Percentiles rank a stretch among this genome's conserved stretches.
phyloP scores from a whole-genome alignment of 2,113 vertebrate species.

The Nannospalax galili region DNA sequence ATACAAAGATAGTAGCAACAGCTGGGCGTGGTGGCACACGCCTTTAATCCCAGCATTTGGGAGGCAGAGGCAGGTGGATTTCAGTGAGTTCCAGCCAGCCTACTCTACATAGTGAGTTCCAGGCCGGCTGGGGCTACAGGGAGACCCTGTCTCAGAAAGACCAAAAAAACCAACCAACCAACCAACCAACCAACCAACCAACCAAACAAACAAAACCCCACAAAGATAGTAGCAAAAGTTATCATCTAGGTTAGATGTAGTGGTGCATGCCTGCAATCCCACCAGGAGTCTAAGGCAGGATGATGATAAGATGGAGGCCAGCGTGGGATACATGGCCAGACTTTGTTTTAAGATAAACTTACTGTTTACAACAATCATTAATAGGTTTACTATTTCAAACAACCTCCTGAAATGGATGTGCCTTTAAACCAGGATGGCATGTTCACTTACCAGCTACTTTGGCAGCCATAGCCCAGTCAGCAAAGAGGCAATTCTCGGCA shows the following conservation, averaged over 20 bases:
- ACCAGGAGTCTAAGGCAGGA: background rate
- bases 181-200: no score
- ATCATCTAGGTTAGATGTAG: background rate
- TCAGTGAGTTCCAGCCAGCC: no score
- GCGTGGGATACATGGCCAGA: background rate
- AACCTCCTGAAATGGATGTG: conserved; percentile 48
- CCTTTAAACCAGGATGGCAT: conserved; percentile 18
- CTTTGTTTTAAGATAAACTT: background rate
- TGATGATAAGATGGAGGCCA: background rate
- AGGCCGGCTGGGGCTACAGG: no score
- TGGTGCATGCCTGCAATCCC: background rate
- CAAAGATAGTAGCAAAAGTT: background rate
- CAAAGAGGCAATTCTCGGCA: conserved; percentile 39
- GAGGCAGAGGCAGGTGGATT: background rate
- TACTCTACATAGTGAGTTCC: no score
- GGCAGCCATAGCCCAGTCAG: conserved; percentile 17
- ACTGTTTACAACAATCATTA: conserved; percentile 12
- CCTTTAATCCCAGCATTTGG: background rate
- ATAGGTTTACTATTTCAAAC: conserved; percentile 12
- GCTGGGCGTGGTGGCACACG: no score
- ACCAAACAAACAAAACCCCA: no score
- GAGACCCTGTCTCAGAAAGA: no score
- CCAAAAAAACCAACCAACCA: no score
- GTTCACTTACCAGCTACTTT: conserved; percentile 43
- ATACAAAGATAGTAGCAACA: background rate